Evolutionary conservation across 2,113 vertebrate species (phyloP).

Genomic region (Ginglymostoma cirratum): DNA sequence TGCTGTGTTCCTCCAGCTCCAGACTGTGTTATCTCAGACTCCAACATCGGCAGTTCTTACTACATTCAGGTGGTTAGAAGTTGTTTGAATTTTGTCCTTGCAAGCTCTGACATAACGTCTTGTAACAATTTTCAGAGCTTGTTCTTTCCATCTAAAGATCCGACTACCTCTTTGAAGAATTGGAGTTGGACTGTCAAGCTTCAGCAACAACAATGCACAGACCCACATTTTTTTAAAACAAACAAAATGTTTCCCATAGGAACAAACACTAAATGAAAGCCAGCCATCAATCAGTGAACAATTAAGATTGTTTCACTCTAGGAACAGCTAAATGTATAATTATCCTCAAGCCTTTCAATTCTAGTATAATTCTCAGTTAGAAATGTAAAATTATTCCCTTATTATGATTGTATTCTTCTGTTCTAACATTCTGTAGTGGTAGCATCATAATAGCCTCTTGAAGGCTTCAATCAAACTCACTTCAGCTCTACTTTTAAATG

Average conservation of each 20-base stretch:
- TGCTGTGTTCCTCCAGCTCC: too few relatives aligned
- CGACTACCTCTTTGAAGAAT: not conserved
- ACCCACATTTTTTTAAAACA: not conserved
- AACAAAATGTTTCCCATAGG: not conserved
- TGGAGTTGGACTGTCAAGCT: not conserved
- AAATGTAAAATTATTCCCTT: not conserved
- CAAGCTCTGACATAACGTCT: not conserved
- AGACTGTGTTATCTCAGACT: too few relatives aligned
- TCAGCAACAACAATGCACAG: not conserved
- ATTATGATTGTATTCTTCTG: not conserved
- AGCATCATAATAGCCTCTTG: not conserved
- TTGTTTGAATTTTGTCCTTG: constrained; percentile 21
- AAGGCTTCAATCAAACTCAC: not conserved
- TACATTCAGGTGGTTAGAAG: not conserved
- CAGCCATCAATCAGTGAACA: constrained; percentile 5
- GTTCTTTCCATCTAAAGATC: not conserved
- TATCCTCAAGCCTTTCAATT: not conserved
- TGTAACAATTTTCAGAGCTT: not conserved
- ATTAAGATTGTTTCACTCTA: not conserved
- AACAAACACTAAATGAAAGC: not conserved
- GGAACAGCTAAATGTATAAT: not conserved
- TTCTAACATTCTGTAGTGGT: not conserved
- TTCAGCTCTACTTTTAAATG: constrained; percentile 16
- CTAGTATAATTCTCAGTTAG: not conserved
- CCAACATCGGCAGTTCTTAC: too few relatives aligned